These are phyloP conservation scores for Mola mola DNA, from an alignment of 2,113 vertebrate species.

Conservation along the genomic window DNA sequence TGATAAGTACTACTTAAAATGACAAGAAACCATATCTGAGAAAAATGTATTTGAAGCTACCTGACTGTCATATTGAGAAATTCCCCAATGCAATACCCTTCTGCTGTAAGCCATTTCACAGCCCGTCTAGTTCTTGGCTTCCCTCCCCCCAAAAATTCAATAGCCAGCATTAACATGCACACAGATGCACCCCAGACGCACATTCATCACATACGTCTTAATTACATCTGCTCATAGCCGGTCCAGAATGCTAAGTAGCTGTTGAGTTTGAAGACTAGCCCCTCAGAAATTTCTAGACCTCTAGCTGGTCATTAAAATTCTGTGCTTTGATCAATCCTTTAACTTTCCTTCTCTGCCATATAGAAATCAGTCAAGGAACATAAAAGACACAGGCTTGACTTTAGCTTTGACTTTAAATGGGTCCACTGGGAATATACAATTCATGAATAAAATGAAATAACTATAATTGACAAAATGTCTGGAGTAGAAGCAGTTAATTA, in stretches of 20 bases:
- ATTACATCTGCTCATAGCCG: constrained; percentile 62
- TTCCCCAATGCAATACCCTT: constrained; percentile 50
- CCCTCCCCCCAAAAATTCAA: constrained; percentile 63
- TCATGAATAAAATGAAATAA: constrained; percentile 20
- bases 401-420: constrained; percentile 44
- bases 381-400: constrained; percentile 66
- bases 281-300: constrained; percentile 49
- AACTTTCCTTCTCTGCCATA: constrained; percentile 48
- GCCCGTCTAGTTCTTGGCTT: constrained; percentile 69
- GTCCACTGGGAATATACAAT: constrained; percentile 36
- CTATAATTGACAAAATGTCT: constrained; percentile 29
- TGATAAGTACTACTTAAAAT: too few relatives aligned
- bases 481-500: constrained; percentile 21
- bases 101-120: constrained; percentile 78
- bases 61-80: constrained; percentile 36
- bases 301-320: constrained; percentile 72
- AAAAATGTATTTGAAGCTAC: constrained; percentile 54
- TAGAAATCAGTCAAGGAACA: constrained; percentile 51
- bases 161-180: constrained; percentile 39
- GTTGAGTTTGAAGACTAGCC: constrained; percentile 49
- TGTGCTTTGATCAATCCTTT: constrained; percentile 65
- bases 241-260: constrained; percentile 71
- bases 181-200: constrained; percentile 9
- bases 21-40: too few relatives aligned
- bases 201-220: constrained; percentile 69